Evolutionary conservation across 2,888 invertebrate genomes (phyloP), one percentile per base, ranked within the genome.

Genomic region (Halictus quadricinctus): DNA sequence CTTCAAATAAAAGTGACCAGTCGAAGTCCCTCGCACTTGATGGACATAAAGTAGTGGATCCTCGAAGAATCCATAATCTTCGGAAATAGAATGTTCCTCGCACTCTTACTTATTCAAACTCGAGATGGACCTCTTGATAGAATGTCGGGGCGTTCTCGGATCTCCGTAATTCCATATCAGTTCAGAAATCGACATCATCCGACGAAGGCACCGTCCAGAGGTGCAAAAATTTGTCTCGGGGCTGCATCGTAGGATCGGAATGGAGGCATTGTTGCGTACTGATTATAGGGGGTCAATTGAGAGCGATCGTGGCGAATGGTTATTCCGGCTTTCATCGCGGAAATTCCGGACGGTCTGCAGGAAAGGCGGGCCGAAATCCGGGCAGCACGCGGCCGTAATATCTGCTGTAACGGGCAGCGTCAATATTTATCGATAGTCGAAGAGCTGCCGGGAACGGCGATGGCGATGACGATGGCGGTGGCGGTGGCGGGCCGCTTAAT

Each of bases 341-440:
- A 79, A 76, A 79, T 85, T 72, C 58, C 58, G 81, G 76, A 41
- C 58, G 81, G 76, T 60, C 80, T 75, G 58, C 69, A 64, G 83
- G 79, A 54, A 70, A 76, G 43, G 58, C 70, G 46, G 58, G 4
- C 64, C 73, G 72, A 79, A 85, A 87, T 85, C 79, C 80, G 18
- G 50, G 78, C 70, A 70, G 82, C 77, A 80, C 79, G 81, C 88
- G 81, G 77, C 66, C 78, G 87, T 84, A 85, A 89, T 88, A 85
- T 84, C 83, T 80, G 83, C 58, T 81, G 87, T 87, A 83, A 84
- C 85, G 78, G 84, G 85, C 86, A 89, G 82, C 89, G 89, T 90
- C 89, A 90, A 90, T 90, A 90, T 90, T 90, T 90, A 90, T 88
- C 88, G 83, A 90, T 86, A 88, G 90, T 79, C 86, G 88, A 90